Evolutionary conservation across 2,113 vertebrate genomes (phyloP), one percentile per base, ranked within the genome.

Genomic region (Cyanoderma ruficeps): DNA sequence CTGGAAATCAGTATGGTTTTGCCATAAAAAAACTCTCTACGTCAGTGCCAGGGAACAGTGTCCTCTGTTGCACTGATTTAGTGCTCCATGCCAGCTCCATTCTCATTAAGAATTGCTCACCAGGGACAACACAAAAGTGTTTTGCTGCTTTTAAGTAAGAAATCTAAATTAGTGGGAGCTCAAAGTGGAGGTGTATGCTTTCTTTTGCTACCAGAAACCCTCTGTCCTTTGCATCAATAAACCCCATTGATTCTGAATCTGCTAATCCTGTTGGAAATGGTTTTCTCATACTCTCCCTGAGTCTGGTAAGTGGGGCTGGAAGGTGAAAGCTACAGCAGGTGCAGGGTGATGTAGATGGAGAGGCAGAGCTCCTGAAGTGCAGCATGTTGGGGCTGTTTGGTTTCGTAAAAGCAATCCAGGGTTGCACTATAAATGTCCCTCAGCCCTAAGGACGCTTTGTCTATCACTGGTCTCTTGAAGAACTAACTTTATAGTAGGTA

Each of bases 101-200:
- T 79, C 76, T 68, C 76, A 23, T 47, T 28, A 25, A 60, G 57
- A 79, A 35, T 2, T 61, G 30, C 35, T 83, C 78, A 53, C 52
- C 28, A 71, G 47, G 52, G 68, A 37, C n/a, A 63, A 9, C 44
- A 56, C 49, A 67, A 37, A 85, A 86, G 82, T 42, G 30, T 59
- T 90, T 71, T 77, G 15, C 57, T 87, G 55, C 64, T 93, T 96
- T 75, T 86, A 94, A 90, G 83, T 50, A 83, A 91, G 60, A 95
- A 89, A 88, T 94, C 39, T 41, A 71, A 94, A 71, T 46, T 63
- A 91, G 39, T 63, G 59, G 59, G 61, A 90, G 42, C 30, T 95
- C 69, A 31, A 59, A 57, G 68, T 61, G 28, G 46, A 63, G 41
- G 17, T 70, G 37, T 50, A 6, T 35, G 37, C 42, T 88, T 74